Conservation (phyloP, 2,797 vertebrate species). For the Euphonia xanthogaster region DNA sequence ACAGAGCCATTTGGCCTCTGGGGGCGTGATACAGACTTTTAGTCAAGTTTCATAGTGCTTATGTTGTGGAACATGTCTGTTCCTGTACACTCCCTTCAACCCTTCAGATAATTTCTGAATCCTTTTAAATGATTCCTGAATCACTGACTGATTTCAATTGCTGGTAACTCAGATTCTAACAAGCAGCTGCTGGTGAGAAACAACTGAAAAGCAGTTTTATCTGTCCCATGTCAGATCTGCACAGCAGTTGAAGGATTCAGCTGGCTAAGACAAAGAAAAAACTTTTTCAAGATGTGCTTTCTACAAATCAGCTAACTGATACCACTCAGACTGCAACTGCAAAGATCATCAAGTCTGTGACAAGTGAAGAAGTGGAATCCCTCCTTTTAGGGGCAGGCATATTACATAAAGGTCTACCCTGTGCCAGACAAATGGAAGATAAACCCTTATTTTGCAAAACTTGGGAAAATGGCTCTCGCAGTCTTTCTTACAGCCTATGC, state of each 20-base stretch:
- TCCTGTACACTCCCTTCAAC: not conserved
- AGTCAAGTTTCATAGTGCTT: not conserved
- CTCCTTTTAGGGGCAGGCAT: not conserved
- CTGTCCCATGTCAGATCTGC: not conserved
- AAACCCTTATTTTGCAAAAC: not conserved
- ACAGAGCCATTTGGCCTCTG: not conserved
- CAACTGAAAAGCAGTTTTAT: not conserved
- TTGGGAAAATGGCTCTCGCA: not conserved
- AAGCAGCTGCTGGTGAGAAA: not conserved
- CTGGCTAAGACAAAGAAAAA: not conserved
- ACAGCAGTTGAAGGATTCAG: not conserved
- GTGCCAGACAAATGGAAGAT: not conserved
- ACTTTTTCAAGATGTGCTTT: not conserved
- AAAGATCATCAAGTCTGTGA: not conserved
- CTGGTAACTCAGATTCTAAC: not conserved
- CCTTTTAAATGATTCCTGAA: not conserved
- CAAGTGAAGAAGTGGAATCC: not conserved
- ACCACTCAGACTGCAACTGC: not conserved
- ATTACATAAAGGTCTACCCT: not conserved
- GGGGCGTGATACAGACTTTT: not conserved
- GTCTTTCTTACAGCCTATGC: not conserved
- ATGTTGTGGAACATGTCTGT: not conserved
- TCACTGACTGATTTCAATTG: not conserved
- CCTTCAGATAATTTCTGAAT: not conserved
- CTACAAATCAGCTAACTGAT: not conserved